Percentiles rank a stretch among this genome's conserved stretches.
Evolutionary conservation across 2,113 vertebrate genomes (phyloP).

Genomic region (Pithys albifrons): DNA sequence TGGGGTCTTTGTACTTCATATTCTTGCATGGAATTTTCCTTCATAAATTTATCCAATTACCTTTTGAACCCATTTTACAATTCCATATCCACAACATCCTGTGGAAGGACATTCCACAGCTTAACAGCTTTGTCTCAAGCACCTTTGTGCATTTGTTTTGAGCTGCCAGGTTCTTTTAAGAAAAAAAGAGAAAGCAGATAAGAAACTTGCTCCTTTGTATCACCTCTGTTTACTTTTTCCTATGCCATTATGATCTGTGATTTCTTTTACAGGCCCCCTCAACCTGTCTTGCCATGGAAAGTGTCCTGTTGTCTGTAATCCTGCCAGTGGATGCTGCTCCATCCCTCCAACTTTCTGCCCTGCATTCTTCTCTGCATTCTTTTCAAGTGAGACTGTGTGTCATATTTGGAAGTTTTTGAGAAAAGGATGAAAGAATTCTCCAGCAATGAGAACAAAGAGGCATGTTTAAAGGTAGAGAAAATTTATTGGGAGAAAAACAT

Average conservation of each 20-base stretch:
- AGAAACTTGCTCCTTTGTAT: background rate
- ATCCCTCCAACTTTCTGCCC: background rate
- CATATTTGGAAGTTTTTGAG: background rate
- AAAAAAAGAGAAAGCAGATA: background rate
- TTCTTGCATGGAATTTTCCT: slow-evolving; percentile 31
- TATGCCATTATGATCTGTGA: background rate
- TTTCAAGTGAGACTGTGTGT: background rate
- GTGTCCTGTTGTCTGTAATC: background rate
- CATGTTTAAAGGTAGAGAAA: background rate
- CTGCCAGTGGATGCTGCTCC: background rate
- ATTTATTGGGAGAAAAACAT: background rate
- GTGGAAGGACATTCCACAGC: slow-evolving; percentile 52
- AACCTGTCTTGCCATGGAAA: background rate
- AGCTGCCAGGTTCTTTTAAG: background rate
- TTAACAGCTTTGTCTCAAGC: background rate
- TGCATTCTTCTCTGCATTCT: background rate
- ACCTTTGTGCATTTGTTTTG: background rate
- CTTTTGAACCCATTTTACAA: slow-evolving; percentile 41
- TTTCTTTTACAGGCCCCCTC: background rate
- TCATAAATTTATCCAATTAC: background rate
- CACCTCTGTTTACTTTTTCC: background rate
- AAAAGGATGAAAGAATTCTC: background rate
- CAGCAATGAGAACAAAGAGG: background rate
- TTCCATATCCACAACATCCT: slow-evolving; percentile 30
- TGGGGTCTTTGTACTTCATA: background rate